Evolutionary conservation across 2,797 vertebrate species (phyloP).

Genomic region (Pampus argenteus): DNA sequence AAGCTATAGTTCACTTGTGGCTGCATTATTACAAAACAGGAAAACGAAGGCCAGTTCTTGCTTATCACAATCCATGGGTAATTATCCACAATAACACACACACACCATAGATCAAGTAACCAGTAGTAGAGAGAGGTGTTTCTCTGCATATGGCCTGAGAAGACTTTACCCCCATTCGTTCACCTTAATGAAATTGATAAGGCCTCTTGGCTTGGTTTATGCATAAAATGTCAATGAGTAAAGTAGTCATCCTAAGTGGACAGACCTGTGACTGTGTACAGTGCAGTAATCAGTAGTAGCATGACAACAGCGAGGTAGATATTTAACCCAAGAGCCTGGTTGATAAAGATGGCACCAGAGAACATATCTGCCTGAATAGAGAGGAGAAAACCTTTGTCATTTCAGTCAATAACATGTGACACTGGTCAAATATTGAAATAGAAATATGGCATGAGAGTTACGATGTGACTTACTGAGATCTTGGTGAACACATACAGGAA

Average conservation of each 20-base stretch:
- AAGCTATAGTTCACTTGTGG: conserved; percentile 34
- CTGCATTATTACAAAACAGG: conserved; percentile 36
- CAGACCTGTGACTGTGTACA: conserved; percentile 95
- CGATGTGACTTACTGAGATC: conserved; percentile 91
- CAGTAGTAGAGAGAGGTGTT: not conserved
- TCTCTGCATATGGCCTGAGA: conserved; percentile 21
- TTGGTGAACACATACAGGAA: conserved; percentile 91
- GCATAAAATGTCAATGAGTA: conserved; percentile 8
- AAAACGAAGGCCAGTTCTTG: conserved; percentile 50
- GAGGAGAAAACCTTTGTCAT: not conserved
- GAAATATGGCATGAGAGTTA: not conserved
- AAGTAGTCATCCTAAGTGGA: conserved; percentile 1
- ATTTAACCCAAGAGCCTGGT: conserved; percentile 90
- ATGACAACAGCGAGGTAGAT: conserved; percentile 92
- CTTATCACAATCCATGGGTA: conserved; percentile 68
- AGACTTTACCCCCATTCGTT: conserved; percentile 81
- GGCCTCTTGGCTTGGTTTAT: conserved; percentile 20
- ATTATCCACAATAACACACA: conserved; percentile 67
- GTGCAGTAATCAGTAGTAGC: conserved; percentile 88
- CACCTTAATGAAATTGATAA: too few species aligned
- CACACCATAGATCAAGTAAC: conserved; percentile 53
- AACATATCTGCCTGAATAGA: conserved; percentile 93
- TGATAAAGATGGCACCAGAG: conserved; percentile 96
- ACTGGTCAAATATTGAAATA: not conserved
- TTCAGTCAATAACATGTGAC: not conserved